Percentiles rank a stretch among this genome's conserved stretches.
Evolutionary conservation across 1,140 invertebrate species (phyloP).

Genomic region (Copidosoma floridanum): DNA sequence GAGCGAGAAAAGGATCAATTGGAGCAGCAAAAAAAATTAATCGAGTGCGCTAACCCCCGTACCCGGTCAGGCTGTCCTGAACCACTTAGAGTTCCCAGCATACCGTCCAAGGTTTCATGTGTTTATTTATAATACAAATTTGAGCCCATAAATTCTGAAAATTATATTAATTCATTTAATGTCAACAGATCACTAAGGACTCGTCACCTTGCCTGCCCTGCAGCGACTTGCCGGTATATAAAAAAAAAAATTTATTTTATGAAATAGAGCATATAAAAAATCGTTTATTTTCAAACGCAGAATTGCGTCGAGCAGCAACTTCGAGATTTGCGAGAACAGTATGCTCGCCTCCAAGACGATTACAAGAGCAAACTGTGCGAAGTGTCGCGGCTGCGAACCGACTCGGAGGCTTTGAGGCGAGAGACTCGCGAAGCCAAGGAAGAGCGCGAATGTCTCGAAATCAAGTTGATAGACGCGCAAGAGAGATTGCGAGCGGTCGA

Average conservation of each 20-base stretch:
- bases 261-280: background rate
- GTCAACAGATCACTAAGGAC: slow-evolving; percentile 8
- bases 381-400: slow-evolving; percentile 56
- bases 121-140: no score
- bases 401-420: slow-evolving; percentile 56
- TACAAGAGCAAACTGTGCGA: slow-evolving; percentile 60
- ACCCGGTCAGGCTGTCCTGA: no score
- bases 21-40: slow-evolving; percentile 55
- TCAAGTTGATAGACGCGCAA: slow-evolving; percentile 56
- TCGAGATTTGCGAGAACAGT: slow-evolving; percentile 58
- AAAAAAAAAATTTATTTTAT: no score
- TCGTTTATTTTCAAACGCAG: no score
- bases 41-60: slow-evolving; percentile 46
- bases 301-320: slow-evolving; percentile 43
- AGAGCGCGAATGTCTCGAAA: slow-evolving; percentile 57
- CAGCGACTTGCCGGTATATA: slow-evolving; percentile 1
- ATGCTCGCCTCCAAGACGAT: slow-evolving; percentile 59
- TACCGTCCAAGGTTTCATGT: slow-evolving; percentile 16
- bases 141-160: no score
- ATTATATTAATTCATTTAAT: no score
- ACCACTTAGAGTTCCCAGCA: no score
- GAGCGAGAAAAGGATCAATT: slow-evolving; percentile 60
- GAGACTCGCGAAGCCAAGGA: slow-evolving; percentile 56
- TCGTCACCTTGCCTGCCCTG: background rate
- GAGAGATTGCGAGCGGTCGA: slow-evolving; percentile 45